Percentiles rank a stretch among this genome's conserved stretches.
Evolutionary conservation across 2,113 vertebrate genomes (phyloP).

Genomic region (Catharus bicknelli): DNA sequence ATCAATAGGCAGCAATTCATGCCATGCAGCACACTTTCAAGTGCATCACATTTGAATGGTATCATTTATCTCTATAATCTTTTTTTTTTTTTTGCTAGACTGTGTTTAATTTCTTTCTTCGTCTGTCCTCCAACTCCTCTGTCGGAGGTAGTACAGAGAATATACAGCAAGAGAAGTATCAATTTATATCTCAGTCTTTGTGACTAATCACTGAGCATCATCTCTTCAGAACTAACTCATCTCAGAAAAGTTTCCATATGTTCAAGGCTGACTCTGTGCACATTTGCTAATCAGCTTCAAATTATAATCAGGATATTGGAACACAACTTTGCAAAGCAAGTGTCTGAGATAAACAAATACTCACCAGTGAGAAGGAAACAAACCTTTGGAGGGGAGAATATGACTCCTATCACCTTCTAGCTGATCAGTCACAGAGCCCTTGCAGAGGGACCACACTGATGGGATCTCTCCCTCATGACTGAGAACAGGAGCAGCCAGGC

Average conservation of each 20-base stretch:
- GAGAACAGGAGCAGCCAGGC: neutral
- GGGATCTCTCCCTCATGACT: neutral
- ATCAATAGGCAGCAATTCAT: neutral
- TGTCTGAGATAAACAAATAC: neutral
- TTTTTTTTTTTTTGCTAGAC: neutral
- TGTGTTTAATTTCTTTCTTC: neutral
- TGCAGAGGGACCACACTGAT: neutral
- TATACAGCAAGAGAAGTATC: neutral
- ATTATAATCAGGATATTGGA: constrained; percentile 4
- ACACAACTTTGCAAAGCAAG: constrained; percentile 17
- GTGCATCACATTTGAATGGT: neutral
- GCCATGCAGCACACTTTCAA: neutral
- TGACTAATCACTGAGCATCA: neutral
- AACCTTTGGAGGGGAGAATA: neutral
- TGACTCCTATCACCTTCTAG: neutral
- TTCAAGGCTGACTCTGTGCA: neutral
- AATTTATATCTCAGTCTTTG: neutral
- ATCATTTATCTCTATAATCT: neutral
- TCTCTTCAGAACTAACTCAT: constrained; percentile 19
- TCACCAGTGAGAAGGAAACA: neutral
- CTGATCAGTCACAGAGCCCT: neutral
- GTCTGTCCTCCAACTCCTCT: neutral
- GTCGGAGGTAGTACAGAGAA: neutral
- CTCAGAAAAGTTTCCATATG: constrained; percentile 10
- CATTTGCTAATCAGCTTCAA: constrained; percentile 20